Evolutionary conservation across 2,113 vertebrate genomes (phyloP), one percentile per base, ranked within the genome.

Genomic region (Centropus unirufus): DNA sequence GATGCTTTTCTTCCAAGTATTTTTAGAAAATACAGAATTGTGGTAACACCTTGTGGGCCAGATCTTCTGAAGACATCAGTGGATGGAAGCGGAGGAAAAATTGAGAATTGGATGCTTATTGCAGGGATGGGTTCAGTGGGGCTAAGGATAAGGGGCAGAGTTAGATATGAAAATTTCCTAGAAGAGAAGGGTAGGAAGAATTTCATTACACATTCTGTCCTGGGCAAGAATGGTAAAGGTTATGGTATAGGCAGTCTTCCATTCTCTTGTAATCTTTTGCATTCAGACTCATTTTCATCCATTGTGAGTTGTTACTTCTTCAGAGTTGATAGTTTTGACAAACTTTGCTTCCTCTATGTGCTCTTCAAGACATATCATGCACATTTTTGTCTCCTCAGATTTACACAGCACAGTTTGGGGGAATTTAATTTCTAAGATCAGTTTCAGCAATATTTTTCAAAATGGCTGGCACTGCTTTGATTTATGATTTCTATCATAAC

Each of bases 401-500:
- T 95, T 83, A 52, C 52, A 68, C 85, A 67, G 44, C 47, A 68
- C 19, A 36, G 47, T 95, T 88, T 81, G 52, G 26, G 34, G 82
- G 49, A 90, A 94, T 63, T 95, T 1, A 74, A 92, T 94, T 96
- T 93, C 52, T 19, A 94, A 88, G 72, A 47, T 95, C 29, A 47
- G 3, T 85, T 96, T 78, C 54, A 87, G 62, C 70, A 95, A 3
- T 92, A 86, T 91, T 93, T 94, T 95, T 94, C 87, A 95, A 88
- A 95, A 95, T 95, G 91, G 69, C 75, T 93, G 77, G 64, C 87
- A 92, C 40, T 44, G 64, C 62, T 97, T 93, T 84, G 77, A 89
- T 91, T 92, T 89, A 89, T 62, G 80, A 44, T 95, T 96, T 95
- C 54, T 34, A 47, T 87, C 67, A 55, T 83, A 95, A 55, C 91